Evolutionary conservation across 2,113 vertebrate genomes (phyloP), one percentile per base, ranked within the genome.

Genomic region (Alectura lathami): DNA sequence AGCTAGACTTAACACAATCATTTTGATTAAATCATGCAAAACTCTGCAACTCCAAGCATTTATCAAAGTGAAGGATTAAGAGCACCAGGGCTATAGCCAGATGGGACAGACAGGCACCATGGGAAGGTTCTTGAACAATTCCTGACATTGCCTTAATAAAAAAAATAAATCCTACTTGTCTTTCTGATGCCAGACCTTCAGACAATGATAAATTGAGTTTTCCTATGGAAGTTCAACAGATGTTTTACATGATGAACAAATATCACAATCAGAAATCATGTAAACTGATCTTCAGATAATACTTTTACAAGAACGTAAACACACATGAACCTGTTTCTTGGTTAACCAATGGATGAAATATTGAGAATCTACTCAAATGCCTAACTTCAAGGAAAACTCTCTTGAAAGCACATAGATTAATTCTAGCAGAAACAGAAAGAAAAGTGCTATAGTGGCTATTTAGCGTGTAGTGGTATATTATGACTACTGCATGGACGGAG

Each of bases 61-160:
- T 73, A 79, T 91, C 84, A 83, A 74, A 91, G 67, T 34, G 75
- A 91, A 57, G 26, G 70, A 93, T 89, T 92, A 89, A 80, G 24
- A 89, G 29, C 13, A 72, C n/a, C 15, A 43, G 18, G 27, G 43
- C 43, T 85, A 6, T 3, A 82, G 77, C n/a, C 75, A 85, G 78
- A 69, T 45, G 50, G 78, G 63, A 82, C 17, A 60, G 63, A 50
- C 74, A 73, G 45, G 62, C 84, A 76, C 63, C 13, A 16, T 43
- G 15, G 54, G 63, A 80, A 88, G 40, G 23, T 82, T 42, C 62
- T 82, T 53, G 18, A 40, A 87, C 47, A 3, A 1, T 29, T 79
- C 45, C 51, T 85, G 38, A 45, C 29, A 59, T 38, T 51, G 23
- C 36, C 42, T 48, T 53, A 74, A 80, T 36, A 27, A 62, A 94